Conservation (phyloP, 2,113 vertebrate species). For the Ornithorhynchus anatinus region DNA sequence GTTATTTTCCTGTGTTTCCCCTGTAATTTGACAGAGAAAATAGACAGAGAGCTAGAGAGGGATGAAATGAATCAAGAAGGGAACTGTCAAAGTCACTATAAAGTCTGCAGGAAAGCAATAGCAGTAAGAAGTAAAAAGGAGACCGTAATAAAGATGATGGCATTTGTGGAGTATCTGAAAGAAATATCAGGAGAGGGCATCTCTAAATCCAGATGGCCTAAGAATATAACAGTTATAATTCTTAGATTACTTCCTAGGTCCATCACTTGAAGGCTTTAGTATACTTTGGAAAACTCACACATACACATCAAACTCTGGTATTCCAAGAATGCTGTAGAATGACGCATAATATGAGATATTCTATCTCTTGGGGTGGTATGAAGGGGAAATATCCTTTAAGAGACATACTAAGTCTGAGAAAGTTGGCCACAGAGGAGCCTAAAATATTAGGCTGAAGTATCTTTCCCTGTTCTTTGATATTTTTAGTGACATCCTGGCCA, state of each 20-base stretch:
- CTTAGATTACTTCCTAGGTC: constrained; percentile 22
- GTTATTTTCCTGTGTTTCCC: constrained; percentile 59
- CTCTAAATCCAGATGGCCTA: constrained; percentile 42
- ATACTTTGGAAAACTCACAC: too few species aligned
- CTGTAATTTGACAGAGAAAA: constrained; percentile 51
- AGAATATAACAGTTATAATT: constrained; percentile 9
- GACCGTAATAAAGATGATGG: constrained; percentile 51
- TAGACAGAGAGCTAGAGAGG: constrained; percentile 33
- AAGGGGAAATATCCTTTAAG: too few species aligned
- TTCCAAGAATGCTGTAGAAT: too few species aligned
- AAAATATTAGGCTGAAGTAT: too few species aligned
- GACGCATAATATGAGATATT: too few species aligned
- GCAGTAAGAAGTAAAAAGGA: constrained; percentile 41
- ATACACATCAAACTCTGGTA: too few species aligned
- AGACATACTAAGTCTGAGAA: too few species aligned
- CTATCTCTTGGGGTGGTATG: too few species aligned
- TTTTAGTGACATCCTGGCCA: too few species aligned
- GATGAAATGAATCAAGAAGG: constrained; percentile 56
- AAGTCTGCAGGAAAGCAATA: constrained; percentile 50
- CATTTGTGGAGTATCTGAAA: constrained; percentile 39
- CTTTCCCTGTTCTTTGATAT: too few species aligned
- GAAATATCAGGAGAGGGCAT: constrained; percentile 36
- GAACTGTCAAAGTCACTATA: constrained; percentile 44
- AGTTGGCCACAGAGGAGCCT: too few species aligned
- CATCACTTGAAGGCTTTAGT: background rate